These are phyloP conservation scores for Shinisaurus crocodilurus DNA, from an alignment of 2,113 vertebrate genomes.

Conservation along the genomic window DNA sequence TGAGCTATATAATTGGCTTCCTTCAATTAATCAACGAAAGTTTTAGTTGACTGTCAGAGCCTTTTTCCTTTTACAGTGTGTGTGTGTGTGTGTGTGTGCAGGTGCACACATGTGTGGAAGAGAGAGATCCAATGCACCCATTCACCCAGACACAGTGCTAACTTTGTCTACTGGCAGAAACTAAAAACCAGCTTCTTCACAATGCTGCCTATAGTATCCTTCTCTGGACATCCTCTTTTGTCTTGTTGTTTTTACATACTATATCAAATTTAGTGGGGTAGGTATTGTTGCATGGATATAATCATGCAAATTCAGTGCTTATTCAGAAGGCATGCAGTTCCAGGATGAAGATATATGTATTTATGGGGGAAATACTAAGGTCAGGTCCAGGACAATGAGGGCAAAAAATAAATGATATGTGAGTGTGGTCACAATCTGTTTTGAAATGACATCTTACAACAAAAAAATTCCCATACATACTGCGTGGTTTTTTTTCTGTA, in stretches of 20 bases:
- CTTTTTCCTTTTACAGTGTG: not conserved
- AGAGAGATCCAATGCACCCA: too few species aligned
- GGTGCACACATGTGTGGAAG: too few species aligned
- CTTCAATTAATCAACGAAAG: not conserved
- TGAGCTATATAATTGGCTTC: not conserved
- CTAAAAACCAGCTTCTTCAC: not conserved
- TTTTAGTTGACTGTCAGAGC: not conserved
- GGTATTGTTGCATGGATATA: not conserved
- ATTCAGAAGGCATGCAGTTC: not conserved
- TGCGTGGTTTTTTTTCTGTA: not conserved
- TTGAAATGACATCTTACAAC: not conserved
- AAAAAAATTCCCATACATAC: not conserved
- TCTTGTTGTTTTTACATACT: not conserved
- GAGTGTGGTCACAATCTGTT: not conserved
- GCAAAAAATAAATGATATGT: not conserved
- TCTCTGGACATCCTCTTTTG: not conserved
- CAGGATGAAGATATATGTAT: not conserved
- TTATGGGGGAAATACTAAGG: not conserved
- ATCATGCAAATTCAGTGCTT: not conserved
- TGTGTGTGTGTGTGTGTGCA: not conserved
- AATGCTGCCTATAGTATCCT: not conserved
- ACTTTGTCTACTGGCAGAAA: not conserved
- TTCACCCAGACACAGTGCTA: not conserved
- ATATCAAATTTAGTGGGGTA: not conserved
- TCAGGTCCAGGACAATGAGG: not conserved